Evolutionary conservation across 2,113 vertebrate species (phyloP), one percentile per base, ranked within the genome.

Genomic region (Actinemys pallida): DNA sequence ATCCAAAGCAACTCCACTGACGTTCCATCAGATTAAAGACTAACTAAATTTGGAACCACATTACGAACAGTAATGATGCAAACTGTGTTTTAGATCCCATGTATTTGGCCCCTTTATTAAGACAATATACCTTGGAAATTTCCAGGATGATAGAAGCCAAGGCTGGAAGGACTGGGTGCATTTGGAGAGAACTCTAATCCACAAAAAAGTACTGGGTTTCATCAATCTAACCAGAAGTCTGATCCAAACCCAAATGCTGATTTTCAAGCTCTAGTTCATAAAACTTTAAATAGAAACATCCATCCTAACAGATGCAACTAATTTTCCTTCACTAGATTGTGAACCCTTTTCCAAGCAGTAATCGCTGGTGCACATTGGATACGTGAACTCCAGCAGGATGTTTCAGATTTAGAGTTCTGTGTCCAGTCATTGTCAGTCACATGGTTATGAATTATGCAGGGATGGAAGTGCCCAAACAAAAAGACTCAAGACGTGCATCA

Each of bases 401-500:
- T 85, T 88, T 88, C 92, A 65, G 65, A 56, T 88, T 88, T 90
- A 65, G 56, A 56, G 54, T 1, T 19, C 47, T 5, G 91, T 86
- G 79, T 31, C 84, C 5, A 49, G 84, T 57, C 69, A 84, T 27
- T 50, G 69, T 1, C 49, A 3, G 88, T 86, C 96, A 94, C 69
- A 3, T 20, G 89, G 10, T 39, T 50, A 81, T 93, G 82, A 86
- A 86, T 3, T 29, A 47, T 22, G 1, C 39, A 89, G 56, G 52
- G 35, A 39, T 62, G 59, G 92, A 78, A 90, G 7, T 0, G 42
- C 87, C 57, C 13, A 47, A 52, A 90, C 93, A 94, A 95, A 31
- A 97, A 86, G 93, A 87, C 90, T 57, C 93, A 25, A 47, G 90
- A 87, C 54, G 49, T 7, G 75, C 93, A 94, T 90, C 31, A 86